Conservation (phyloP, 53 echinoderm and acorn worm genomes). For the Holothuria leucospilota region DNA sequence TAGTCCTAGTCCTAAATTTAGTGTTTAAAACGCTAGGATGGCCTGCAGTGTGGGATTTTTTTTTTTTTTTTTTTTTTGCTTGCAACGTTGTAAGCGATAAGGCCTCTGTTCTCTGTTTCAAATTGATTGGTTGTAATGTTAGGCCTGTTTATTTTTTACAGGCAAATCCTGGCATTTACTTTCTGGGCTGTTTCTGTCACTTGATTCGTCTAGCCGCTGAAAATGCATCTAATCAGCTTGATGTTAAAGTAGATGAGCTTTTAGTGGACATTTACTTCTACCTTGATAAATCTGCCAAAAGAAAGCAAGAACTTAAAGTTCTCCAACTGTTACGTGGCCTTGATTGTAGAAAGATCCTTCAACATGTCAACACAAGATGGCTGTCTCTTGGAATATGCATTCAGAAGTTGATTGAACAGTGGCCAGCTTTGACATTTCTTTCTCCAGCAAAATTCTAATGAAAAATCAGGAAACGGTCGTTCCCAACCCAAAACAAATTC, state of each 20-base stretch:
- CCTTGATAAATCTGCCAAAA: constrained; percentile 39
- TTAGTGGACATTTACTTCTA: constrained; percentile 26
- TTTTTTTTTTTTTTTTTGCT: too few species aligned
- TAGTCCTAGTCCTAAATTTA: too few species aligned
- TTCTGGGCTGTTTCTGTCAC: constrained; percentile 34
- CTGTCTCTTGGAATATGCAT: constrained; percentile 14
- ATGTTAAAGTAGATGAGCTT: constrained; percentile 20
- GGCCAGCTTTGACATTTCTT: constrained; percentile 3
- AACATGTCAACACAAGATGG: constrained; percentile 24
- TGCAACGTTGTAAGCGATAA: too few species aligned
- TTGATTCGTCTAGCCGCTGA: constrained; percentile 24
- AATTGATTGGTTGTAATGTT: too few species aligned
- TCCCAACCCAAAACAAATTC: too few species aligned
- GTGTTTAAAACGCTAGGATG: too few species aligned
- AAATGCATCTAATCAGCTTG: not conserved
- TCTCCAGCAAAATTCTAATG: not conserved
- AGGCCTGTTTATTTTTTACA: not conserved
- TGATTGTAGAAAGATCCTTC: constrained; percentile 6
- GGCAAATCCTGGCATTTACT: not conserved
- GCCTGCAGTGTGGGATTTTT: too few species aligned
- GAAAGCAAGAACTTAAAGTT: constrained; percentile 19
- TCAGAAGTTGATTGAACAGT: not conserved
- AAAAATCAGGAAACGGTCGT: not conserved
- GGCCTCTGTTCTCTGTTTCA: too few species aligned
- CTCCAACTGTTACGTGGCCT: not conserved